These are phyloP conservation scores for Tangara arthus DNA, from an alignment of 2,797 vertebrate species.

Conservation along the genomic window DNA sequence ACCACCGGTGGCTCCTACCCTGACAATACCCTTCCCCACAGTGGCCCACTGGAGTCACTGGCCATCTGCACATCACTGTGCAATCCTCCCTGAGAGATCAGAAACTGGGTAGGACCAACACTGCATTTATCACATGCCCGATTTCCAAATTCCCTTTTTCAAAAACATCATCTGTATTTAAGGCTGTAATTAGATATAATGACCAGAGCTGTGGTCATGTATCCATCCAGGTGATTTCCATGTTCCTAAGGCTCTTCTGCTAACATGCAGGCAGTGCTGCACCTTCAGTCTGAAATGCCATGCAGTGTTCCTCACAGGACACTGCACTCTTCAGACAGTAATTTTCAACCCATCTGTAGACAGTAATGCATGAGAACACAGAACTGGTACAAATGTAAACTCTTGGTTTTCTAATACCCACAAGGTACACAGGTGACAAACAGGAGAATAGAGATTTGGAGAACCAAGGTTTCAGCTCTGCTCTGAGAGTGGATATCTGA, in stretches of 20 bases:
- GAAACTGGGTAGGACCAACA: not conserved
- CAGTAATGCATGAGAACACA: not conserved
- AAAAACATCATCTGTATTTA: not conserved
- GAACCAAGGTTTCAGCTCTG: not conserved
- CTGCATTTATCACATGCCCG: not conserved
- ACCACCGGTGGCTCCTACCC: not conserved
- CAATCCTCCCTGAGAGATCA: not conserved
- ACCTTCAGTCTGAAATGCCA: not conserved
- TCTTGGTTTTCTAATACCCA: not conserved
- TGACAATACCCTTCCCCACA: not conserved
- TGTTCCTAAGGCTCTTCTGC: not conserved
- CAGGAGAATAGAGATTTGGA: not conserved
- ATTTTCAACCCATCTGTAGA: not conserved
- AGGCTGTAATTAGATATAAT: not conserved
- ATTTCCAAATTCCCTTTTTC: not conserved
- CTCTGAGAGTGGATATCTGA: not conserved
- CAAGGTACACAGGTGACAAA: not conserved
- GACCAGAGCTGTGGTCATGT: not conserved
- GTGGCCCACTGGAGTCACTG: not conserved
- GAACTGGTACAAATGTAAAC: not conserved
- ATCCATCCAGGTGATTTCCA: not conserved
- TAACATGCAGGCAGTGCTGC: not conserved
- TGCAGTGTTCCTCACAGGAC: not conserved
- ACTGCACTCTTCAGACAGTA: not conserved
- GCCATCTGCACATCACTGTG: not conserved